A percentile compares a stretch with the other conserved stretches of the same genome.
phyloP scores from a whole-genome alignment of 1,140 invertebrate species.

The Monomorium pharaonis region DNA sequence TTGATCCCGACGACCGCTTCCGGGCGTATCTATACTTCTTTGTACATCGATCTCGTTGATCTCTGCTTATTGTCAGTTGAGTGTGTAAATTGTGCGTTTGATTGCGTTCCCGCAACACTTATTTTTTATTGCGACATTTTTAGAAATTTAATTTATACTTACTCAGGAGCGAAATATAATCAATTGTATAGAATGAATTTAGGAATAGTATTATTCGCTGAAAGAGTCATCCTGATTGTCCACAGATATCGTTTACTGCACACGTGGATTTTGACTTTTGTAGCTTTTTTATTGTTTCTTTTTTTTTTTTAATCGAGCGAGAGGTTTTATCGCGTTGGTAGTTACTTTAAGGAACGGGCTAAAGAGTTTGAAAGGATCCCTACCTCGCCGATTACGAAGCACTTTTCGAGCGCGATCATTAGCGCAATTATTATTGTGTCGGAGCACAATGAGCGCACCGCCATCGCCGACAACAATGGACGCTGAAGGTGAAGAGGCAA shows the following conservation, averaged over 20 bases:
- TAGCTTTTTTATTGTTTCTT: background rate
- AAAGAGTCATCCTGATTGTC: background rate
- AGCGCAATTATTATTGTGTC: slow-evolving; percentile 83
- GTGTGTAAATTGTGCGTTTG: slow-evolving; percentile 10
- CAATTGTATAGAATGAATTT: background rate
- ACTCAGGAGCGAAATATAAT: background rate
- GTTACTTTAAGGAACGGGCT: slow-evolving; percentile 59
- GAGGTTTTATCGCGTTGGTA: slow-evolving; percentile 42
- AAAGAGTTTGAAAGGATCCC: slow-evolving; percentile 63
- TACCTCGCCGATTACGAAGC: slow-evolving; percentile 74
- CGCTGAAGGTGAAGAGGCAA: slow-evolving; percentile 72
- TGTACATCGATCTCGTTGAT: slow-evolving; percentile 19
- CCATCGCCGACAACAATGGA: slow-evolving; percentile 76
- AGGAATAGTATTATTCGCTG: background rate
- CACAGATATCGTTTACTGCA: background rate
- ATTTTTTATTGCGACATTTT: background rate
- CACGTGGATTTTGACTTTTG: slow-evolving; percentile 24
- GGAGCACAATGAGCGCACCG: slow-evolving; percentile 78
- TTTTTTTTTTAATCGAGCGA: background rate
- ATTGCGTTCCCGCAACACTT: background rate
- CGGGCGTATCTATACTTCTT: slow-evolving; percentile 37
- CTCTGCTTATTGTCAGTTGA: background rate
- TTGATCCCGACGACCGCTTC: slow-evolving; percentile 27
- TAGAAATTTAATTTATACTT: background rate
- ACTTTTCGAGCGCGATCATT: slow-evolving; percentile 80